Base-by-base conservation (phyloP, 2,888 invertebrate genomes). In the Limnephilus marmoratus region DNA sequence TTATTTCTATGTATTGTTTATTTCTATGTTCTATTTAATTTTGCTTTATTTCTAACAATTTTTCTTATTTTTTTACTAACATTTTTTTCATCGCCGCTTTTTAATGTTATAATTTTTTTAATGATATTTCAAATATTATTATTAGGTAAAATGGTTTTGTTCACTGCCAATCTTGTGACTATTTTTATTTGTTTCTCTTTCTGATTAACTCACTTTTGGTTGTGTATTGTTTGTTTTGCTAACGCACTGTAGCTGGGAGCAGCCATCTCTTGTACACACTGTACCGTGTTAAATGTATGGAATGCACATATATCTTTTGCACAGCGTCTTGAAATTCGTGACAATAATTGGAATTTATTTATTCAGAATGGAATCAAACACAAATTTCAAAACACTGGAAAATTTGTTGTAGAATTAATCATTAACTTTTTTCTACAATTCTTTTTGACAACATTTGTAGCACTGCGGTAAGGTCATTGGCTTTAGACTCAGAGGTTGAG, bases 211-310 rank as follows among this genome's bases (percentile, higher is more conserved):
- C 68, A 81, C 31, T 34, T 90, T 31, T 90, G 34, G 34, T 90
- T 90, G 81, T 90, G n/a, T 91, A 29, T 85, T 91, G 12, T 91
- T 34, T 49, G n/a, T 91, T 81, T 89, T 49, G 90, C 90, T 83
- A 87, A 90, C 92, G 49, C 92, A 49, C 29, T 53, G 53, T 95
- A 90, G 88, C 91, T 96, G 96, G 96, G 95, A 95, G 96, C 18
- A 96, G 96, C 89, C 96, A 96, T 31, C 95, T 96, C 12, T 95
- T 96, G 13, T 96, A 96, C 94, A 95, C 96, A 11, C 94, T 96
- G n/a, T 96, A 96, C 94, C 95, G 95, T 92, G 95, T 96, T n/a
- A 95, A 95, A 94, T 96, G 96, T 96, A 95, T 94, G 96, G 24
- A 49, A 53, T n/a, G 45, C 83, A 41, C 68, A 68, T 68, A n/a